Conservation (phyloP, 2,113 vertebrate genomes). For the Muntiacus muntjak region DNA sequence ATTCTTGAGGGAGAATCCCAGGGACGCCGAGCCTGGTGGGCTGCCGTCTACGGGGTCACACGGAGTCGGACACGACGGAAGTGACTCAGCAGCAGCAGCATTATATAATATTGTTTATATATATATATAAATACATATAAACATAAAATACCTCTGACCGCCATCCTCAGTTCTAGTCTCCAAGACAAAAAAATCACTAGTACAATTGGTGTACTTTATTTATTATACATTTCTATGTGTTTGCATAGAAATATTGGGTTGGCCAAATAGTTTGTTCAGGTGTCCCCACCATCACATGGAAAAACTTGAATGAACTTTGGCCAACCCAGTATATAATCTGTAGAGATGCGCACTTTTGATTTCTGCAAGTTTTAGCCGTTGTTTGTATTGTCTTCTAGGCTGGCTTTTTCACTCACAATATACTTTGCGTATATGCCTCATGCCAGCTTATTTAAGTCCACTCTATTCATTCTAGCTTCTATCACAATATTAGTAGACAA, state of each 20-base stretch:
- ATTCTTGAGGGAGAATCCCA: not conserved
- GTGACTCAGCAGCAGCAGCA: not conserved
- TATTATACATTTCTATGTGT: too few relatives aligned
- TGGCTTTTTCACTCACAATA: fast-evolving
- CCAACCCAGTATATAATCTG: fast-evolving
- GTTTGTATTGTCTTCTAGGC: fast-evolving
- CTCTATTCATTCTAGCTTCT: too few relatives aligned
- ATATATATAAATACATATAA: not conserved
- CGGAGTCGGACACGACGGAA: not conserved
- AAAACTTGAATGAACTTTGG: not conserved
- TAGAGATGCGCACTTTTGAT: fast-evolving
- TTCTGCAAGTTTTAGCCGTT: fast-evolving
- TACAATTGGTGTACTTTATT: fast-evolving
- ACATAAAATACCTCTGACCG: not conserved
- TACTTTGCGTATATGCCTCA: fast-evolving
- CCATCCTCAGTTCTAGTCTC: not conserved
- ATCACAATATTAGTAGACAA: not conserved
- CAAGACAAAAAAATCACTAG: not conserved
- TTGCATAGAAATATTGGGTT: not conserved
- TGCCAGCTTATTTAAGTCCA: fast-evolving
- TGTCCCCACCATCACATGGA: not conserved
- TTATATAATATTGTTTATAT: too few relatives aligned
- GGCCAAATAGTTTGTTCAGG: not conserved
- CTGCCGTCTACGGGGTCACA: fast-evolving
- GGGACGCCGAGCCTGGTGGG: not conserved